phyloP scores from a whole-genome alignment of 2,888 invertebrate species.

The Drosophila seclusa region DNA sequence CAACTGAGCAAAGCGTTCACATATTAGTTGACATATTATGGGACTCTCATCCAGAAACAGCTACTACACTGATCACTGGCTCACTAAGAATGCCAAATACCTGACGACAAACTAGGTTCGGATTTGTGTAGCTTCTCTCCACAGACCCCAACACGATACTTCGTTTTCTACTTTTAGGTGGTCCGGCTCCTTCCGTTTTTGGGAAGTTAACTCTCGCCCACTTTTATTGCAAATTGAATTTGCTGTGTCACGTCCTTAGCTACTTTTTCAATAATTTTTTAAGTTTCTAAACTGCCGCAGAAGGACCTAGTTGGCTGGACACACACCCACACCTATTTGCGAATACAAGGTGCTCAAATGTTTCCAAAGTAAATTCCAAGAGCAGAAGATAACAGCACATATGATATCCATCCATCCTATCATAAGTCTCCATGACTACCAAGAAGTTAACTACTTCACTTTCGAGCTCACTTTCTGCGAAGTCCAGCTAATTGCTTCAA shows the following conservation, averaged over 20 bases:
- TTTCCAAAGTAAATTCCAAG: not conserved
- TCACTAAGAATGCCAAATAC: not conserved
- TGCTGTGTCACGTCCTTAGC: conserved; percentile 66
- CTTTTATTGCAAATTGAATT: conserved; percentile 78
- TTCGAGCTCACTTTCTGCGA: not conserved
- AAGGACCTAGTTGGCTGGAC: conserved; percentile 13
- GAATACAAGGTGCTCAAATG: conserved; percentile 38
- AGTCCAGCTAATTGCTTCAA: not conserved
- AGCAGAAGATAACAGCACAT: not conserved
- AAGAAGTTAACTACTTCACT: not conserved
- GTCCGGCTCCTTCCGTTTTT: not conserved
- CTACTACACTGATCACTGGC: not conserved
- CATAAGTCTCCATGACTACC: not conserved
- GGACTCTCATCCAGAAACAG: not conserved
- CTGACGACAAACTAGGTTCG: conserved; percentile 3
- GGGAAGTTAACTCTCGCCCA: conserved; percentile 13
- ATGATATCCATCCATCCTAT: not conserved
- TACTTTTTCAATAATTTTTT: conserved; percentile 71
- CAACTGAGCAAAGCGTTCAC: conserved; percentile 8
- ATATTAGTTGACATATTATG: conserved; percentile 19
- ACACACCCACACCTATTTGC: conserved; percentile 5
- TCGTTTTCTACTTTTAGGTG: conserved; percentile 1
- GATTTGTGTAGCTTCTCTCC: conserved; percentile 4
- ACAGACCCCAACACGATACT: not conserved
- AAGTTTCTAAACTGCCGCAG: conserved; percentile 47